Evolutionary conservation across 2,797 vertebrate genomes (phyloP), one percentile per base, ranked within the genome.

Genomic region (Sebastes trivittatus): DNA sequence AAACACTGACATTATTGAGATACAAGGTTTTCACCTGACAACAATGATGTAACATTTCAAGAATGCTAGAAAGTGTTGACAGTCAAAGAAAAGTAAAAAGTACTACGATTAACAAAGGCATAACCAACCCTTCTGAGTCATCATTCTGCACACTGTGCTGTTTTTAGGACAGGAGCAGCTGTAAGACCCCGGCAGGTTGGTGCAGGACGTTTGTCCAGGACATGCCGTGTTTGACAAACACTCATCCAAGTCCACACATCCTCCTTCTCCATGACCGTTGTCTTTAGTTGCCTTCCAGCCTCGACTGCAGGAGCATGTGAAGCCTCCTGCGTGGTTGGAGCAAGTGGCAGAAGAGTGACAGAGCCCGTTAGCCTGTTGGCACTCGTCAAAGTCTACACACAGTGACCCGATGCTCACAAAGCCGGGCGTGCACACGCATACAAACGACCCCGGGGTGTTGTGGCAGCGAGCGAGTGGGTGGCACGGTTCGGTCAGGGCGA

Each of bases 341-440:
- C 97, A 97, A 32, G 84, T 72, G 22, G 96, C 95, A 23, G 93
- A 88, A 46, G 84, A 73, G 88, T 96, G 95, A 76, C 97, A 97
- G 1, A 74, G 81, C 5, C 92, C 89, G 23, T 90, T 86, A 27
- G 77, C 81, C 75, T 91, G 86, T 67, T 91, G 93, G 82, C 97
- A 97, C 87, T 97, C 97, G 34, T 97, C 92, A 65, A 95, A 71
- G 84, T 97, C 97, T 2, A 94, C 87, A 42, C 96, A 97, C 7
- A 95, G 62, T 3, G 84, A 55, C 4, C 95, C 95, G 1, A 94
- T 69, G 23, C 87, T 89, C 32, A 95, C 20, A 71, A 95, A 95
- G 20, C 97, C 96, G 0, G 81, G 68, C 13, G 14, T 46, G 62
- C 96, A 97, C 8, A 63, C 56, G 58, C 97, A 97, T 20, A 90